Evolutionary conservation across 2,113 vertebrate genomes (phyloP).

Genomic region (Calypte anna): DNA sequence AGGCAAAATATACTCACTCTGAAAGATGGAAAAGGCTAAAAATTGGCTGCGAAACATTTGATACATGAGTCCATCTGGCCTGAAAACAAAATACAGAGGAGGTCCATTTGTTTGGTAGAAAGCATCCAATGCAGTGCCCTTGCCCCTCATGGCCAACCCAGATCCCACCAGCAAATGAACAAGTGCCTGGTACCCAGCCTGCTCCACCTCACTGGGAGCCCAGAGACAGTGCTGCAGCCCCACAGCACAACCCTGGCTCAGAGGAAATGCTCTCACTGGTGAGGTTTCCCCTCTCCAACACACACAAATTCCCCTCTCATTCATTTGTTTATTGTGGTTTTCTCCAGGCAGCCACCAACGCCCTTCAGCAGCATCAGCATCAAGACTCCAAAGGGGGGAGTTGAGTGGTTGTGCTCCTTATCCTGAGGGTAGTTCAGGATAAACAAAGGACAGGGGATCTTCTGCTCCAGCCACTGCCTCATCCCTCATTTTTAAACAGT

Average conservation of each 20-base stretch:
- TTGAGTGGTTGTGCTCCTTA: neutral
- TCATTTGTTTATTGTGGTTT: neutral
- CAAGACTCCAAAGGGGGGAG: rapidly evolving
- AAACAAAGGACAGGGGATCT: neutral
- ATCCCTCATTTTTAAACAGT: neutral
- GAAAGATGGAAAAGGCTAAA: constrained; percentile 96
- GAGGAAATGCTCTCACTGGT: neutral
- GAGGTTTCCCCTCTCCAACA: neutral
- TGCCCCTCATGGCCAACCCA: neutral
- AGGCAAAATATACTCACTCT: constrained; percentile 85
- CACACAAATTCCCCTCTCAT: neutral
- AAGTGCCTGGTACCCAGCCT: neutral
- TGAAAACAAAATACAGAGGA: constrained; percentile 58
- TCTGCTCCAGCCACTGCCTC: neutral
- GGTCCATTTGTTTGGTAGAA: neutral
- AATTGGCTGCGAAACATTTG: constrained; percentile 97
- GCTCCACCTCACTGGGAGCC: neutral
- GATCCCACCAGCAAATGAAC: neutral
- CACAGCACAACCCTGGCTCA: rapidly evolving
- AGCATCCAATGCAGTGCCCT: neutral
- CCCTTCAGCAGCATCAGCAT: neutral
- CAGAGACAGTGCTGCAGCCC: neutral
- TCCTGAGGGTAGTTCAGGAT: neutral
- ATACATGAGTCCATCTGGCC: constrained; percentile 95
- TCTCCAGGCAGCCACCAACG: neutral